Percentiles rank a stretch among this genome's conserved stretches.
Conservation (phyloP, 1,140 invertebrate genomes). For the Delia radicum region DNA sequence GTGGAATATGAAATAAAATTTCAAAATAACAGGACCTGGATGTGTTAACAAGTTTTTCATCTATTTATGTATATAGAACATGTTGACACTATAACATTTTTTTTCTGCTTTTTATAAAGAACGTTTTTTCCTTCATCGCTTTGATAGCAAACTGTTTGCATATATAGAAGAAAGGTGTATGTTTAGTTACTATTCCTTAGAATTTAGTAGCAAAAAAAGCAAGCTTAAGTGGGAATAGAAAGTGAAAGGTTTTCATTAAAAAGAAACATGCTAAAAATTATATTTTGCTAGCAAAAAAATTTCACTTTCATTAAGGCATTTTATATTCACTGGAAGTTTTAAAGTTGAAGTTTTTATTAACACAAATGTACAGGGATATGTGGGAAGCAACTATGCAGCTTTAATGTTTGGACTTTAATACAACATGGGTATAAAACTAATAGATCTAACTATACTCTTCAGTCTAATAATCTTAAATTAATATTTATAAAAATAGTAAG, state of each 20-base stretch:
- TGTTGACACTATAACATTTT: background rate
- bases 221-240: background rate
- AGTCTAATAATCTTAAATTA: too few species aligned
- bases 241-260: background rate
- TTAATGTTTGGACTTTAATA: too few species aligned
- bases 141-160: background rate
- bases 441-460: too few species aligned
- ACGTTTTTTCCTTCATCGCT: background rate
- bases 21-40: background rate
- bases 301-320: too few species aligned
- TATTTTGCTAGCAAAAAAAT: background rate
- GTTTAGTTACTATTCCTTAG: conserved; percentile 1
- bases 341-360: too few species aligned
- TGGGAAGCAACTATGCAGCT: too few species aligned
- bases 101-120: too few species aligned
- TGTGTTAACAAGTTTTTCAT: background rate
- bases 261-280: background rate
- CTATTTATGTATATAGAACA: background rate
- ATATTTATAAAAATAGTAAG: too few species aligned
- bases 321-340: too few species aligned
- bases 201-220: background rate
- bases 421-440: too few species aligned
- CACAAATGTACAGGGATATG: too few species aligned
- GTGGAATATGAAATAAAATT: background rate
- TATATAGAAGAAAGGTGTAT: background rate